phyloP scores from a whole-genome alignment of 1,140 invertebrate genomes.

The Drosophila cardini region DNA sequence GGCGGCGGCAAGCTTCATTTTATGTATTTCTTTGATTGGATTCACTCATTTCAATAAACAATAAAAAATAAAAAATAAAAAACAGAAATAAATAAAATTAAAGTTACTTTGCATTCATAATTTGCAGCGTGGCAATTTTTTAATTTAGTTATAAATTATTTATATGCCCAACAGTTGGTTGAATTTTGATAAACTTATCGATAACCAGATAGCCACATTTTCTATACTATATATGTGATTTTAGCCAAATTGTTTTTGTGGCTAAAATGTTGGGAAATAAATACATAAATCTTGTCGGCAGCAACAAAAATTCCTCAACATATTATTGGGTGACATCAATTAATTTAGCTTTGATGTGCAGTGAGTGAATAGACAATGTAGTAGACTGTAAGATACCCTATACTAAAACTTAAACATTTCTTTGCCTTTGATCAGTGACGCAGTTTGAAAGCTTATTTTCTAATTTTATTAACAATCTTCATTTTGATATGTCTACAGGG shows the following conservation, averaged over 20 bases:
- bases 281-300: slow-evolving; percentile 65
- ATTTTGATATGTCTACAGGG: too few species aligned
- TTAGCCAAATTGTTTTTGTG: slow-evolving; percentile 62
- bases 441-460: background rate
- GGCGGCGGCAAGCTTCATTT: slow-evolving; percentile 45
- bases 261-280: slow-evolving; percentile 36
- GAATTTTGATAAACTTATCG: slow-evolving; percentile 29
- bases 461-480: background rate
- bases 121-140: slow-evolving; percentile 43
- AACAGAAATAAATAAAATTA: too few species aligned
- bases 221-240: slow-evolving; percentile 37
- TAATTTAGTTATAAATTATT: slow-evolving; percentile 76
- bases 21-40: slow-evolving; percentile 66
- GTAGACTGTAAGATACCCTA: slow-evolving; percentile 8
- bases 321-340: slow-evolving; percentile 56
- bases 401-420: background rate
- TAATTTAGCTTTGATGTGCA: slow-evolving; percentile 65
- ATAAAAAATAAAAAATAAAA: too few species aligned
- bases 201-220: slow-evolving; percentile 21
- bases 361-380: background rate
- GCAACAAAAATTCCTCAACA: slow-evolving; percentile 40
- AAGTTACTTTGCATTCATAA: slow-evolving; percentile 74
- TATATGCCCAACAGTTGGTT: slow-evolving; percentile 47
- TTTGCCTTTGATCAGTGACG: background rate
- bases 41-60: slow-evolving; percentile 56